phyloP scores from a whole-genome alignment of 2,797 vertebrate genomes.

The Cossypha niveicapilla region DNA sequence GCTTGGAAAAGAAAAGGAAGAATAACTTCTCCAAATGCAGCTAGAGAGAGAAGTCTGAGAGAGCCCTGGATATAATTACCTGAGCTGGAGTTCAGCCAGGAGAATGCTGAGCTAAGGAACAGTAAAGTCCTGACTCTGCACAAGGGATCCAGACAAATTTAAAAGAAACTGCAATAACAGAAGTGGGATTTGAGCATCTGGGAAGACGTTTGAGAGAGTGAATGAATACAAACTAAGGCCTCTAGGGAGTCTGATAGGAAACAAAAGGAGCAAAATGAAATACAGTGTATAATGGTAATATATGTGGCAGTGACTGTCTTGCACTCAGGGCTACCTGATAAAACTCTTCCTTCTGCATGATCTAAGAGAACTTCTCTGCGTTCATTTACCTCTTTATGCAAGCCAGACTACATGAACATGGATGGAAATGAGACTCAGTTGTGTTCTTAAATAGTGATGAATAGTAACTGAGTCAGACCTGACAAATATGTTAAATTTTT shows the following conservation, averaged over 20 bases:
- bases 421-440: background rate
- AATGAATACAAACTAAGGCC: conserved; percentile 14
- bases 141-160: conserved; percentile 17
- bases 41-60: conserved; percentile 23
- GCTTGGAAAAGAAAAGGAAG: conserved; percentile 27
- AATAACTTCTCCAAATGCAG: conserved; percentile 47
- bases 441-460: background rate
- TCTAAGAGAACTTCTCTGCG: background rate
- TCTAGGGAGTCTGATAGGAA: conserved; percentile 42
- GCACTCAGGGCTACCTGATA: background rate
- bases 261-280: conserved; percentile 39
- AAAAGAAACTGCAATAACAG: conserved; percentile 56
- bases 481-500: conserved; percentile 10
- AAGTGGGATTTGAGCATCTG: conserved; percentile 58
- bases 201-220: conserved; percentile 47
- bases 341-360: background rate
- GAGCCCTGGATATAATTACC: conserved; percentile 49
- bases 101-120: conserved; percentile 47
- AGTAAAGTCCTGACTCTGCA: conserved; percentile 54
- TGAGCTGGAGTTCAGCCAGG: conserved; percentile 37
- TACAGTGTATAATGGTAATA: background rate
- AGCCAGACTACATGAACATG: background rate
- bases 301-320: background rate
- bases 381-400: background rate
- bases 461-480: conserved; percentile 39